A percentile compares a stretch with the other conserved stretches of the same genome.
Evolutionary conservation across 1,140 invertebrate genomes (phyloP).

Genomic region (Drosophila subpulchrella): DNA sequence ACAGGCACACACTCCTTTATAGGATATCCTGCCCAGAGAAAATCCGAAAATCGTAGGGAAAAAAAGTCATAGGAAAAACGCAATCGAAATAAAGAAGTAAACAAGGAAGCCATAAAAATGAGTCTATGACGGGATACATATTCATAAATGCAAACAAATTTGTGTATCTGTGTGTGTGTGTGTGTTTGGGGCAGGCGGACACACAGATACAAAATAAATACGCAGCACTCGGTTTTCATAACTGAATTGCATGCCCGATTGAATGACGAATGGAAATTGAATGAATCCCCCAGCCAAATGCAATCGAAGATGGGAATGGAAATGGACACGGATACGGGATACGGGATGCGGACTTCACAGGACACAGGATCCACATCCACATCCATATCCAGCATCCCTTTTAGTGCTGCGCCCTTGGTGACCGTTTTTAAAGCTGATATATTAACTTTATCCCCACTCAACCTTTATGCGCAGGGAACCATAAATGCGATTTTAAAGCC

Average conservation of each 20-base stretch:
- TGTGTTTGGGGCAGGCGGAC: constrained; percentile 2
- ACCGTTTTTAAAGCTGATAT: constrained; percentile 46
- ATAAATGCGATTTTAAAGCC: constrained; percentile 39
- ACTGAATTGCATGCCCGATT: constrained; percentile 66
- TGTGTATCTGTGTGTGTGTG: constrained; percentile 6
- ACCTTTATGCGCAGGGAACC: constrained; percentile 14
- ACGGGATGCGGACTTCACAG: not conserved
- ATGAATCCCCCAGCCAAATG: constrained; percentile 52
- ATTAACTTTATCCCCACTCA: constrained; percentile 48
- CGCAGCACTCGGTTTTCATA: constrained; percentile 66
- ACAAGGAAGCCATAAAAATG: constrained; percentile 67
- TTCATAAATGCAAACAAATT: constrained; percentile 77
- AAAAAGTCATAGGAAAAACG: constrained; percentile 24
- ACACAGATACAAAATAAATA: constrained; percentile 62
- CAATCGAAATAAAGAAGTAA: constrained; percentile 55
- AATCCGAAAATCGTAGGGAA: constrained; percentile 14
- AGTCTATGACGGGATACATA: constrained; percentile 56
- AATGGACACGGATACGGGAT: constrained; percentile 24
- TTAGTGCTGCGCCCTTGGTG: constrained; percentile 2
- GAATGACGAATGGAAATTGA: constrained; percentile 65
- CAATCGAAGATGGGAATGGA: constrained; percentile 52
- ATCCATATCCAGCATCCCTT: not conserved
- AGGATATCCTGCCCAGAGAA: constrained; percentile 50
- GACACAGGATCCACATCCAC: not conserved
- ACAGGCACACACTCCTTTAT: constrained; percentile 52